Evolutionary conservation across 2,888 invertebrate species (phyloP).

Genomic region (Campoplex nolae): DNA sequence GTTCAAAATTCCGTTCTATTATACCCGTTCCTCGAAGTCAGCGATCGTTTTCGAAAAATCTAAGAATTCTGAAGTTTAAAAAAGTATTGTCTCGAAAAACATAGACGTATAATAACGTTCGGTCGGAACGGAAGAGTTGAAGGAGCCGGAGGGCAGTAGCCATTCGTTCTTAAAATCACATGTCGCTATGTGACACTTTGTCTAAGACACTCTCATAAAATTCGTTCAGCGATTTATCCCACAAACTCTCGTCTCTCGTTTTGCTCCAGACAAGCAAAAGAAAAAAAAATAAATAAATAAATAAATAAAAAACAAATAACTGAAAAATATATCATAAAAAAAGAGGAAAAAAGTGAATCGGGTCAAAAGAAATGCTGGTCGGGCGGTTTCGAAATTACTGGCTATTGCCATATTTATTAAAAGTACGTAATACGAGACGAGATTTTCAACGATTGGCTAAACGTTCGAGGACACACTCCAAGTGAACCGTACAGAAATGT

Average conservation of each 20-base stretch:
- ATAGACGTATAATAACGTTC: conserved; percentile 48
- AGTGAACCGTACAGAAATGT: conserved; percentile 25
- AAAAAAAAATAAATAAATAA: no score
- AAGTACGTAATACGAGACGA: conserved; percentile 39
- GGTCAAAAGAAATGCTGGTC: conserved; percentile 20
- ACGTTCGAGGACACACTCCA: conserved; percentile 46
- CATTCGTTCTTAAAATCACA: conserved; percentile 60
- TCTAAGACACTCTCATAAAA: background rate
- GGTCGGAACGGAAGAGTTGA: conserved; percentile 78
- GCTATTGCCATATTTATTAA: conserved; percentile 29
- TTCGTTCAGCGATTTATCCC: background rate
- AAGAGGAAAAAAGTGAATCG: background rate
- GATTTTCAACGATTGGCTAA: conserved; percentile 53
- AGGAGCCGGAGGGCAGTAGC: conserved; percentile 69
- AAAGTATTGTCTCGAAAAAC: background rate
- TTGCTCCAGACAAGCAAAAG: background rate
- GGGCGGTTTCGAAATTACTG: conserved; percentile 38
- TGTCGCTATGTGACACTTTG: conserved; percentile 61
- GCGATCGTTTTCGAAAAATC: background rate
- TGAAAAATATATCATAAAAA: background rate
- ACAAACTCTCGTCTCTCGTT: conserved; percentile 29
- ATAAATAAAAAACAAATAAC: background rate
- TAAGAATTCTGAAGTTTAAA: background rate
- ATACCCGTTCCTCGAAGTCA: background rate
- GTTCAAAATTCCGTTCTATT: no score